Evolutionary conservation across 2,888 invertebrate genomes (phyloP), one percentile per base, ranked within the genome.

Genomic region (Poecilobothrus nobilitatus): DNA sequence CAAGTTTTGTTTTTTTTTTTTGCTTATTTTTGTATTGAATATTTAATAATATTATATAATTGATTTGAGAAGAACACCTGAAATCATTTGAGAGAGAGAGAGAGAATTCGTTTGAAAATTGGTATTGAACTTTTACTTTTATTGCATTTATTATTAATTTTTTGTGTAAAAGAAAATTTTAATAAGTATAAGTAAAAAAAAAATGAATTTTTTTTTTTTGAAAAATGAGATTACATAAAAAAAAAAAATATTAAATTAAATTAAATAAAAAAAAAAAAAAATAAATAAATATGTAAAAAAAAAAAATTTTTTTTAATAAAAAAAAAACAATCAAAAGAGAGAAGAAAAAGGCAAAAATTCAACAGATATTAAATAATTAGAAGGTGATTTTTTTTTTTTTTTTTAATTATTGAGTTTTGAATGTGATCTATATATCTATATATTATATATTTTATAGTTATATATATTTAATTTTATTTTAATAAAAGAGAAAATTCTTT

Each of bases 41-140:
- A 18, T 53, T 53, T 53, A 18, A 18, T 53, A n/a, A n/a, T n/a
- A n/a, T n/a, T n/a, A n/a, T n/a, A n/a, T n/a, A n/a, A n/a, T 53
- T 53, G 53, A 53, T 53, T 53, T 53, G 53, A 53, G 53, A 53
- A 53, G 53, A 15, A 53, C 53, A 53, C 53, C 53, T 53, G 53
- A 53, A 53, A 53, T 53, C 53, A 53, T 53, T 53, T 53, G 53
- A 53, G 53, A 27, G 27, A 27, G 27, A 27, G 27, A 27, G 27
- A 27, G 27, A 53, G 53, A 53, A 53, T 53, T 53, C 53, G 18
- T 53, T 53, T 53, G 53, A 53, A 53, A 53, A 53, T 18, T 53
- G 53, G 18, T 18, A 53, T 12, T 53, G 9, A 8, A 53, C 2
- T 15, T 53, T 18, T 15, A 18, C 18, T 53, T 53, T 53, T 12